A percentile compares a stretch with the other conserved stretches of the same genome.
Evolutionary conservation across 2,888 invertebrate species (phyloP).

Genomic region (Drosophila neutralis): DNA sequence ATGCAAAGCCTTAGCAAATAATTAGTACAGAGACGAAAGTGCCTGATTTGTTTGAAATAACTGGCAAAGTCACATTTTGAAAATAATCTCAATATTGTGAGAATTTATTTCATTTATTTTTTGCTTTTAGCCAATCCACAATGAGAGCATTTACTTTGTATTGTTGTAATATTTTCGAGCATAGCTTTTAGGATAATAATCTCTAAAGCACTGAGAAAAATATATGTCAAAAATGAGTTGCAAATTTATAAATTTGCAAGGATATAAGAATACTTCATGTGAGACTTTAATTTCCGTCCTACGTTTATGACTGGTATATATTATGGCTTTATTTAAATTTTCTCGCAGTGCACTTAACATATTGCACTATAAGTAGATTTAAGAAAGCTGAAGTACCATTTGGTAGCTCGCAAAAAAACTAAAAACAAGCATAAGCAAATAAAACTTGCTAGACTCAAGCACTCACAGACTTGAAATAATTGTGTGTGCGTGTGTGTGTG

Average conservation of each 20-base stretch:
- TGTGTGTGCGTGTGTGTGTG: slow-evolving; percentile 10
- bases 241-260: background rate
- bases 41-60: background rate
- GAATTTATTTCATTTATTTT: background rate
- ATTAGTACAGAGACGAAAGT: background rate
- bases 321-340: background rate
- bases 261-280: background rate
- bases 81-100: background rate
- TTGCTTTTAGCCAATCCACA: background rate
- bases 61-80: background rate
- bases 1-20: background rate
- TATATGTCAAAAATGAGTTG: background rate
- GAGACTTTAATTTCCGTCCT: background rate
- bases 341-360: slow-evolving; percentile 12
- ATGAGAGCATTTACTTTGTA: background rate
- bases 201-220: slow-evolving; percentile 1
- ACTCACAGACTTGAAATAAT: slow-evolving; percentile 45
- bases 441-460: slow-evolving; percentile 22
- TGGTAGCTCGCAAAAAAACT: background rate
- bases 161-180: background rate
- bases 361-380: slow-evolving; percentile 10
- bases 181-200: background rate
- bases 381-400: slow-evolving; percentile 17
- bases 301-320: background rate
- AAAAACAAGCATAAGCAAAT: slow-evolving; percentile 9